Evolutionary conservation across 2,797 vertebrate species (phyloP).

Genomic region (Oreochromis mossambicus): DNA sequence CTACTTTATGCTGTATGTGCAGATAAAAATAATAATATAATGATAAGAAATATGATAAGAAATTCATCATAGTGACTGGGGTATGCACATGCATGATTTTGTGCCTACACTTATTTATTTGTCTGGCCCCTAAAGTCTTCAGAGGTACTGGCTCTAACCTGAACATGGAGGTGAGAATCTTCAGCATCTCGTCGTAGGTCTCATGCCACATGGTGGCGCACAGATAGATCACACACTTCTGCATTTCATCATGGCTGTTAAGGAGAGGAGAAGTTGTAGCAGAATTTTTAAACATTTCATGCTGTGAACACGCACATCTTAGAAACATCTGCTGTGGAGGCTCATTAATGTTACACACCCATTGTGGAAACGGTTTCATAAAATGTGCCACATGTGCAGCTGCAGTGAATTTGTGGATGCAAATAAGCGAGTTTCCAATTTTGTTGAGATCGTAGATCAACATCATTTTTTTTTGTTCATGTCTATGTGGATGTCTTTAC

Average conservation of each 20-base stretch:
- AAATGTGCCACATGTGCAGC: not conserved
- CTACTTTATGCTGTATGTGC: not conserved
- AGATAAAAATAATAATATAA: not conserved
- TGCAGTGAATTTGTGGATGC: not conserved
- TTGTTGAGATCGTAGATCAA: not conserved
- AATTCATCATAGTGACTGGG: not conserved
- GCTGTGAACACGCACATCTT: not conserved
- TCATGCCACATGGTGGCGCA: constrained; percentile 87
- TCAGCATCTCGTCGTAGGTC: constrained; percentile 82
- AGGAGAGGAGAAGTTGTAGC: not conserved
- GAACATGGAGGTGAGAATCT: constrained; percentile 84
- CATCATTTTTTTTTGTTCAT: not conserved
- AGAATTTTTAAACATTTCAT: not conserved
- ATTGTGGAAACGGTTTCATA: not conserved
- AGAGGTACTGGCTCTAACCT: constrained; percentile 58
- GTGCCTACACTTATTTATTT: not conserved
- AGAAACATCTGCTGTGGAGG: not conserved
- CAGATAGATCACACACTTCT: constrained; percentile 78
- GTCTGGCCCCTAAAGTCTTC: not conserved
- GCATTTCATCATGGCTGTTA: constrained; percentile 62
- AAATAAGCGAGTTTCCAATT: not conserved
- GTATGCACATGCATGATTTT: not conserved
- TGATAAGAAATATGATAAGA: not conserved
- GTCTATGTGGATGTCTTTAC: not conserved
- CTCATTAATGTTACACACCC: not conserved